Evolutionary conservation across 2,113 vertebrate genomes (phyloP), one percentile per base, ranked within the genome.

Genomic region (Polypterus bichir): DNA sequence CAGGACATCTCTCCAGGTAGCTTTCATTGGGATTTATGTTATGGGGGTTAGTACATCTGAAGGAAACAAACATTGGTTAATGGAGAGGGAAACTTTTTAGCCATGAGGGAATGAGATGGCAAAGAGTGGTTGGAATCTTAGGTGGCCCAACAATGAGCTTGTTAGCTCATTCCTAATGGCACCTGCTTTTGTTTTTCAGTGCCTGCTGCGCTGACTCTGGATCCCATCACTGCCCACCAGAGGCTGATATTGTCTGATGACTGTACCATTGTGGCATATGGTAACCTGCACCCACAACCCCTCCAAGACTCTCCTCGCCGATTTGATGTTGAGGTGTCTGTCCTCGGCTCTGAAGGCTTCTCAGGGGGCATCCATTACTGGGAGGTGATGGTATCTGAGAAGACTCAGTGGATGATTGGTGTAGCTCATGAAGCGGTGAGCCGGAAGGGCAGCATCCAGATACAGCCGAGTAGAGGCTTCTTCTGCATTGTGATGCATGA

Each of bases 401-500:
- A 98, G 74, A 98, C 96, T 46, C 94, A 98, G 80, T 98, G 96
- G 96, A 94, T 98, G 91, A 96, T 98, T 0, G 96, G 96, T 7
- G 80, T 98, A 80, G 94, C 94, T 0, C 88, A 88, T 0, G 96
- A 98, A 77, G 89, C 88, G 0, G 93, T 97, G 1, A 94, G 85
- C 67, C 91, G 93, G 71, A 97, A 95, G 65, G 94, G 96, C 65
- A 98, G 90, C 83, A 98, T 98, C 81, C 96, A 97, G 71, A 98
- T 98, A 75, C 94, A 94, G 65, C 96, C 96, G 0, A 89, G 91
- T 75, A 87, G 92, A 0, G 94, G 94, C 49, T 98, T 98, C 74
- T 97, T 94, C 76, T 98, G 96, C 83, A 98, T 98, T 4, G 96
- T 98, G 6, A 98, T 98, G 96, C 96, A 98, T 0, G 93, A 98